Conservation (phyloP, 30 jellyfish, hydroid and myxozoan genomes). For the Sanderia malayensis region DNA sequence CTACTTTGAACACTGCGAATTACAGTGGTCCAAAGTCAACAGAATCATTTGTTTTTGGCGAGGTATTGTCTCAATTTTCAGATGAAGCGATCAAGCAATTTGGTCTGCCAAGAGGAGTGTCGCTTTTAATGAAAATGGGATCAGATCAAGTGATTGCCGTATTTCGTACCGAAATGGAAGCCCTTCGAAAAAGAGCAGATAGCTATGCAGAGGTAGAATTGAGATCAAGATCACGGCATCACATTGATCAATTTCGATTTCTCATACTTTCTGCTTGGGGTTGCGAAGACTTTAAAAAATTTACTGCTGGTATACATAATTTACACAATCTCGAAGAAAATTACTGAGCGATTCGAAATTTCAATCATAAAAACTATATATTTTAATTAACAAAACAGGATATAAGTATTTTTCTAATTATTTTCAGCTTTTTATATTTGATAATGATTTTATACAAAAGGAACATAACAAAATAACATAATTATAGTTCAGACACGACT, state of each 20-base stretch:
- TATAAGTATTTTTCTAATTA: no score
- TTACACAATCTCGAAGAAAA: constrained; percentile 30
- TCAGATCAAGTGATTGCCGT: constrained; percentile 31
- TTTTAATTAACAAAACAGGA: no score
- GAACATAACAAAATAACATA: no score
- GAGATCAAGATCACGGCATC: constrained; percentile 4
- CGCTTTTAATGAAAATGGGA: constrained; percentile 17
- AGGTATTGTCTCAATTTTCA: constrained; percentile 43
- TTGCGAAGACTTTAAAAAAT: constrained; percentile 8
- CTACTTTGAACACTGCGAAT: constrained; percentile 8
- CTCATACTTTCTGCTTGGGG: constrained; percentile 36
- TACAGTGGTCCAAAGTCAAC: neutral
- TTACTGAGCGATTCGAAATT: neutral
- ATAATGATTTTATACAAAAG: no score
- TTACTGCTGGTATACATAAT: constrained; percentile 6
- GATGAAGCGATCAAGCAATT: constrained; percentile 35
- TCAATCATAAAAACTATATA: no score
- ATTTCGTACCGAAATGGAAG: constrained; percentile 31
- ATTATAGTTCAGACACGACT: neutral
- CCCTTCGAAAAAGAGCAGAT: constrained; percentile 11
- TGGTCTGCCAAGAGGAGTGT: constrained; percentile 20
- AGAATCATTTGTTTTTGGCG: constrained; percentile 42
- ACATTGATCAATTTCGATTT: constrained; percentile 26
- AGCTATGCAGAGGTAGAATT: constrained; percentile 5
- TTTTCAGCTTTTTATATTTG: no score